phyloP scores from a whole-genome alignment of 2,888 invertebrate species.

The Drosophila kanekoi region DNA sequence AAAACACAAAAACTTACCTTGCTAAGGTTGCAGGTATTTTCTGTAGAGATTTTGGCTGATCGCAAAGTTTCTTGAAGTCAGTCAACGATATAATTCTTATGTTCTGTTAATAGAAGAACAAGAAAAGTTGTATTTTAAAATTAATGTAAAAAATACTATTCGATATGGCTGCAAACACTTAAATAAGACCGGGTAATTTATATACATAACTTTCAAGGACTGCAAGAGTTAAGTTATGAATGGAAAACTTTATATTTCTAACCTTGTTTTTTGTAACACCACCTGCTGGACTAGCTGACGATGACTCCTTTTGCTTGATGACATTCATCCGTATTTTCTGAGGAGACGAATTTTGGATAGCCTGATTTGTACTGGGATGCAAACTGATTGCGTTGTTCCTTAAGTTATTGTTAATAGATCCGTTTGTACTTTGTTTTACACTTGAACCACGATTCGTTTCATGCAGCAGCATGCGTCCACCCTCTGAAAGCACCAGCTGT shows the following conservation, averaged over 20 bases:
- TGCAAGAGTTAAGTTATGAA: too few species aligned
- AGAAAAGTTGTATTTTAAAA: not conserved
- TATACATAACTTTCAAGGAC: too few species aligned
- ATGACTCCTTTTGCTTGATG: slow-evolving; percentile 65
- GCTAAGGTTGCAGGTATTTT: slow-evolving; percentile 79
- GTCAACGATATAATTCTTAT: slow-evolving; percentile 84
- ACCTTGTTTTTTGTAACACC: slow-evolving; percentile 74
- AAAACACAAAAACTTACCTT: slow-evolving; percentile 61
- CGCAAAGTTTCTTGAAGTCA: slow-evolving; percentile 84
- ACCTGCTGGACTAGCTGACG: slow-evolving; percentile 25
- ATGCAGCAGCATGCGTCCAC: slow-evolving; percentile 91
- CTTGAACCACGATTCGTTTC: slow-evolving; percentile 78
- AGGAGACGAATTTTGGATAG: slow-evolving; percentile 47
- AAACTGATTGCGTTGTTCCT: slow-evolving; percentile 48
- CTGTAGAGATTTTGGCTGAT: slow-evolving; percentile 78
- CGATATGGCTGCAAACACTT: too few species aligned
- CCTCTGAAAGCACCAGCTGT: slow-evolving; percentile 93
- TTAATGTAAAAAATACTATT: too few species aligned
- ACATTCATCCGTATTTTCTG: slow-evolving; percentile 75
- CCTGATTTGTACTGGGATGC: slow-evolving; percentile 40
- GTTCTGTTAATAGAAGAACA: slow-evolving; percentile 66
- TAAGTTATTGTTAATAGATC: slow-evolving; percentile 46
- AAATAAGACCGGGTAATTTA: too few species aligned
- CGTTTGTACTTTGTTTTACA: slow-evolving; percentile 50
- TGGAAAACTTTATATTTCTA: not conserved